Evolutionary conservation across 23 tunicate species (phyloP).

Genomic region (Oikopleura albicans): DNA sequence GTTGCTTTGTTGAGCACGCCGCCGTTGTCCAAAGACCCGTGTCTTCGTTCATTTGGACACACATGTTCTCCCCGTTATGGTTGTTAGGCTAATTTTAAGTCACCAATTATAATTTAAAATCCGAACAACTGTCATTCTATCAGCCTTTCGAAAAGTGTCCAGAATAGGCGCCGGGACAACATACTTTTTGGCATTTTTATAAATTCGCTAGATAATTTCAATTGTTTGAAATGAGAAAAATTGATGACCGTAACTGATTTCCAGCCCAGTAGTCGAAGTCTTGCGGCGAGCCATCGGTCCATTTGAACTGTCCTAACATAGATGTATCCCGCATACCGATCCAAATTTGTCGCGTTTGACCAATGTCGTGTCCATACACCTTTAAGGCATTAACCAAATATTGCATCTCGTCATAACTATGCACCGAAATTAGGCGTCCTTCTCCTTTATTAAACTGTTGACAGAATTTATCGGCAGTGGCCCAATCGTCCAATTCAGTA

Average conservation of each 20-base stretch:
- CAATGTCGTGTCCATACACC: background rate
- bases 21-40: conserved; percentile 24
- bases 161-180: too few species aligned
- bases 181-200: too few species aligned
- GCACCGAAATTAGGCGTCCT: background rate
- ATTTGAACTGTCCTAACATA: conserved; percentile 35
- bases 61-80: conserved; percentile 41
- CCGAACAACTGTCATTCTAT: too few species aligned
- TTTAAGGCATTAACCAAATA: background rate
- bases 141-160: too few species aligned
- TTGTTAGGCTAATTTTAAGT: conserved; percentile 41
- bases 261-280: conserved; percentile 38
- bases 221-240: too few species aligned
- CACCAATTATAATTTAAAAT: too few species aligned
- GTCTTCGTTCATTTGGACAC: conserved; percentile 30
- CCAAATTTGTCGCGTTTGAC: conserved; percentile 23
- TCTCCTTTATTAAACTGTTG: background rate
- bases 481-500: background rate
- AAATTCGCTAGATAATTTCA: too few species aligned
- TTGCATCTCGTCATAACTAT: background rate
- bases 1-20: background rate
- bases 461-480: background rate
- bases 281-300: conserved; percentile 46
- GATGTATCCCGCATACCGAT: conserved; percentile 53
- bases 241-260: too few species aligned